Evolutionary conservation across 2,797 vertebrate species (phyloP).

Genomic region (Propithecus deckenii): DNA sequence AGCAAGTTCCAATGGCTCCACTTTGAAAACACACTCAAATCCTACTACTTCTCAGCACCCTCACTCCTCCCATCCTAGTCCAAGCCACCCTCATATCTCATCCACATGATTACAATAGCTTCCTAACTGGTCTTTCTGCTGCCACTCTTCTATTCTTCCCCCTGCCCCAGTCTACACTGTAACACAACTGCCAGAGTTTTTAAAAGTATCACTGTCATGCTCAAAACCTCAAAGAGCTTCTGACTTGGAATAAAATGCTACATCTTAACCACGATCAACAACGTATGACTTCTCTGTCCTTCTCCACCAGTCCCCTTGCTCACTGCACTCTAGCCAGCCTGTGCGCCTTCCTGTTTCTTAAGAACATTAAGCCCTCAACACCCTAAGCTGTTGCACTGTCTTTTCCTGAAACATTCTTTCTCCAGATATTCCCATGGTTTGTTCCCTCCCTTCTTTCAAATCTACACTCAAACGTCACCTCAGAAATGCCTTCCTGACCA

Average conservation of each 20-base stretch:
- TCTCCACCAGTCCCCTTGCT: not conserved
- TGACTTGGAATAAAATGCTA: not conserved
- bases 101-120: fast-evolving
- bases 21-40: not conserved
- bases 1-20: not conserved
- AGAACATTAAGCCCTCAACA: not conserved
- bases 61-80: not conserved
- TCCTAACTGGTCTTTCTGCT: not conserved
- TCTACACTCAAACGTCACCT: not conserved
- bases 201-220: not conserved
- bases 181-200: not conserved
- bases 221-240: not conserved
- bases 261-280: not conserved
- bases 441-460: not conserved
- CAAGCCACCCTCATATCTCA: not conserved
- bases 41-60: not conserved
- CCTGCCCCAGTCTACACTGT: not conserved
- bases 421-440: not conserved
- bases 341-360: not conserved
- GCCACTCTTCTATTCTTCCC: not conserved
- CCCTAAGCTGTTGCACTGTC: not conserved
- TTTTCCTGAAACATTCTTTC: not conserved
- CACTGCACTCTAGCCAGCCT: not conserved
- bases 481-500: not conserved
- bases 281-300: not conserved